These are phyloP conservation scores for Solenodon paradoxus DNA, from an alignment of 2,113 vertebrate species.

Conservation along the genomic window DNA sequence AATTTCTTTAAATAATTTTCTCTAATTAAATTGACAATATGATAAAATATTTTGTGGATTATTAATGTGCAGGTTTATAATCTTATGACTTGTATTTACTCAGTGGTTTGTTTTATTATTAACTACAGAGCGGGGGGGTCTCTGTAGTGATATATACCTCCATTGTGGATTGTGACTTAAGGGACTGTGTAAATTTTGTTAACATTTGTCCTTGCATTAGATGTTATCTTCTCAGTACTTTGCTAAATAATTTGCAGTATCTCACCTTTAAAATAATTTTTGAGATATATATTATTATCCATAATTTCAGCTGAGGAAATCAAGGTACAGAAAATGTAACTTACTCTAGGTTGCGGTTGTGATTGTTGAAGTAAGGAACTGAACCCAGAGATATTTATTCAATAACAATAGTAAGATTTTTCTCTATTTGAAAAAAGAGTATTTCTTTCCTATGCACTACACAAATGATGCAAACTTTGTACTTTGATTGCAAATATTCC, in stretches of 20 bases:
- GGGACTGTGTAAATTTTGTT: constrained; percentile 10
- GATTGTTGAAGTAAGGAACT: background rate
- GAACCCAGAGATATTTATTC: background rate
- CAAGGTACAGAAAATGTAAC: background rate
- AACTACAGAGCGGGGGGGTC: background rate
- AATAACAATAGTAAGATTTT: background rate
- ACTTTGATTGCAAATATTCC: constrained; percentile 26
- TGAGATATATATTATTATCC: background rate
- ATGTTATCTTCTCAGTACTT: constrained; percentile 6
- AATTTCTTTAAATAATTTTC: constrained; percentile 17
- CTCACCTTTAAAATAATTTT: constrained; percentile 36
- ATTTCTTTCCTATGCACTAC: constrained; percentile 5
- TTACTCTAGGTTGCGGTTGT: background rate
- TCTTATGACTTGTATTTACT: background rate
- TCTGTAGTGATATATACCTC: background rate
- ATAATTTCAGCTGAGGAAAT: background rate
- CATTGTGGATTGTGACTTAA: background rate
- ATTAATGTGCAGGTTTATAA: background rate
- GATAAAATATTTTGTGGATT: background rate
- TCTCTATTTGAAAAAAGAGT: background rate
- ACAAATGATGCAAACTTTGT: background rate
- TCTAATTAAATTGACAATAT: background rate
- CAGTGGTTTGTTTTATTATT: background rate
- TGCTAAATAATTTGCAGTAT: constrained; percentile 29
- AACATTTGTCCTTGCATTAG: background rate